Percentiles rank a stretch among this genome's conserved stretches.
phyloP scores from a whole-genome alignment of 1,140 invertebrate species.

The Cydia strobilella region DNA sequence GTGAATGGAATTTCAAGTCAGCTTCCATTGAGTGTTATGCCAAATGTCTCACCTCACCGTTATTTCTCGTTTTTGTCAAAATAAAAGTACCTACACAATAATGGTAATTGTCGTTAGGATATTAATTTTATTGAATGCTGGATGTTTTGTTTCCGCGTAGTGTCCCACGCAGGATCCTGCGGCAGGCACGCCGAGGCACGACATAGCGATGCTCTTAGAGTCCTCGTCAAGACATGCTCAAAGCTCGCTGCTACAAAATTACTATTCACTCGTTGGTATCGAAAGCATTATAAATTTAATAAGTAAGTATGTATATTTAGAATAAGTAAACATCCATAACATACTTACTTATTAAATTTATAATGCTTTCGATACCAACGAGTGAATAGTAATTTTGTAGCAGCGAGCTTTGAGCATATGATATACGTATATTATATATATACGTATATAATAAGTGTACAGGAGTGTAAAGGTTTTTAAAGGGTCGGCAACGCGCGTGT shows the following conservation, averaged over 20 bases:
- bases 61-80: background rate
- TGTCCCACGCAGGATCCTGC: conserved; percentile 23
- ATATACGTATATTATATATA: too few species aligned
- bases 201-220: conserved; percentile 1
- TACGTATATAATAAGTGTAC: too few species aligned
- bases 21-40: background rate
- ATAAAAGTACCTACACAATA: too few species aligned
- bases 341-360: background rate
- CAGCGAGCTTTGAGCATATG: conserved; percentile 13
- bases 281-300: background rate
- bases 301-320: background rate
- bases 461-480: too few species aligned
- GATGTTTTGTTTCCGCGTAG: conserved; percentile 22
- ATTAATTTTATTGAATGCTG: conserved; percentile 25
- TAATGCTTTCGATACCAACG: background rate
- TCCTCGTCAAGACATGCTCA: conserved; percentile 22
- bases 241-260: background rate
- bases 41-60: background rate
- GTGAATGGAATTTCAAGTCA: conserved; percentile 1
- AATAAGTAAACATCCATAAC: too few species aligned
- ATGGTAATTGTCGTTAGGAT: background rate
- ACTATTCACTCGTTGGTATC: background rate
- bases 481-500: too few species aligned
- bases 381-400: background rate
- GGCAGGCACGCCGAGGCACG: conserved; percentile 14